Percentiles rank a stretch among this genome's conserved stretches.
Conservation (phyloP, 2,113 vertebrate species). For the Alaudala cheleensis region DNA sequence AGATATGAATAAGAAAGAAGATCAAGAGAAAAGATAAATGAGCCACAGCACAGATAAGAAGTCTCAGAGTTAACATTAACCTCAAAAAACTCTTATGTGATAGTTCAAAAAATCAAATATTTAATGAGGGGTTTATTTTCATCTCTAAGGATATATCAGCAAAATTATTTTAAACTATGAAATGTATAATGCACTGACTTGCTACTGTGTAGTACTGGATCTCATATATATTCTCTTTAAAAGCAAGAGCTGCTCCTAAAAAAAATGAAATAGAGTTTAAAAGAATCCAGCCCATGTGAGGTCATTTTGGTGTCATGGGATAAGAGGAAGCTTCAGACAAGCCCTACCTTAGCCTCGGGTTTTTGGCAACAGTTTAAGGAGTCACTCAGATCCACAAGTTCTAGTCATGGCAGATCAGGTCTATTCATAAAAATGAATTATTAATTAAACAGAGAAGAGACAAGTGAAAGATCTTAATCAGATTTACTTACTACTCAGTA, state of each 20-base stretch:
- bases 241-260: not conserved
- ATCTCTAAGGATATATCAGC: not conserved
- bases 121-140: not conserved
- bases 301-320: not conserved
- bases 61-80: not conserved
- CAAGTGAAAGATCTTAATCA: not conserved
- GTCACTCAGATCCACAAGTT: not conserved
- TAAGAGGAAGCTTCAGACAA: not conserved
- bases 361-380: not conserved
- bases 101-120: not conserved
- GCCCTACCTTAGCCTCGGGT: not conserved
- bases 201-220: not conserved
- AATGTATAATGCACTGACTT: not conserved
- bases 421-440: not conserved
- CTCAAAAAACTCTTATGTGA: rapidly evolving
- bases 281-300: not conserved
- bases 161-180: not conserved
- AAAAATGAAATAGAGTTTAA: not conserved
- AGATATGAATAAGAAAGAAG: not conserved
- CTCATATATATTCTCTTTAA: not conserved
- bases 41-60: not conserved
- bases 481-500: not conserved
- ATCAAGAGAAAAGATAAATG: not conserved
- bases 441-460: not conserved
- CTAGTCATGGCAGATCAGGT: not conserved